Conservation (phyloP, 2,797 vertebrate species). For the Poecilia velifera region DNA sequence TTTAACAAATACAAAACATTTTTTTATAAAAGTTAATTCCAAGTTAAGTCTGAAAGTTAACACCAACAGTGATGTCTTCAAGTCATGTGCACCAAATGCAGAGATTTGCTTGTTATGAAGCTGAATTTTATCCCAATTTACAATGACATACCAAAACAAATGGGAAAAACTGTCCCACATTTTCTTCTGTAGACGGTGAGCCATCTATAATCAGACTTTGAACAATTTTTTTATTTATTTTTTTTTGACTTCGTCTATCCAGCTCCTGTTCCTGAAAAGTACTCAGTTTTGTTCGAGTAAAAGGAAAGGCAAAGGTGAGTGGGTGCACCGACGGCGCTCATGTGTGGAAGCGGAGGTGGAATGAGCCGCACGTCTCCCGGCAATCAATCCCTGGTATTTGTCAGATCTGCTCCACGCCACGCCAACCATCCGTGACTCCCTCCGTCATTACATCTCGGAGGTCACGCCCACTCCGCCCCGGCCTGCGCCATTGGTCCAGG, state of each 20-base stretch:
- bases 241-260: not conserved
- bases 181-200: not conserved
- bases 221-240: not conserved
- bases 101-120: not conserved
- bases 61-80: not conserved
- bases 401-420: conserved; percentile 57
- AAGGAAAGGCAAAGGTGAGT: conserved; percentile 1
- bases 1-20: too few species aligned
- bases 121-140: not conserved
- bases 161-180: not conserved
- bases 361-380: conserved; percentile 40
- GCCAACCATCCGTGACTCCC: conserved; percentile 63
- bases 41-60: not conserved
- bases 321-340: not conserved
- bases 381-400: conserved; percentile 74
- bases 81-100: not conserved
- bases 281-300: not conserved
- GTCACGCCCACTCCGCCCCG: conserved; percentile 59
- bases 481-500: conserved; percentile 46
- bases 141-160: not conserved
- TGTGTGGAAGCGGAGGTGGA: conserved; percentile 23
- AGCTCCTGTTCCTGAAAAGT: too few species aligned
- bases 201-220: not conserved
- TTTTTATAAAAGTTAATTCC: too few species aligned
- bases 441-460: conserved; percentile 65